Base-by-base conservation (phyloP, 2,888 invertebrate genomes). In the Pinctada fucata region DNA sequence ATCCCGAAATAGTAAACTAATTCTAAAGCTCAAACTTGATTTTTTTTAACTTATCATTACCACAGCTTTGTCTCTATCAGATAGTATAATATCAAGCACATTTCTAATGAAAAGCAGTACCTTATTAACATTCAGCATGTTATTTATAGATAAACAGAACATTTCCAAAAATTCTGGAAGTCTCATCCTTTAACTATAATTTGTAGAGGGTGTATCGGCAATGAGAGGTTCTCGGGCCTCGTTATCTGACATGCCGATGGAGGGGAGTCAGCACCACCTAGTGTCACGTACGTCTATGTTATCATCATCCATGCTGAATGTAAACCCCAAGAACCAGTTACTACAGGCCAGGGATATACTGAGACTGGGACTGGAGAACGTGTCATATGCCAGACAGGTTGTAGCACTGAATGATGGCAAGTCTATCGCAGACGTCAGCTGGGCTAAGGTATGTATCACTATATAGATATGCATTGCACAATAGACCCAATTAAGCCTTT, bases 371-470 rank as follows among this genome's bases (percentile, higher is more conserved):
- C 85, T 92, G 70, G 79, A 85, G 66, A 89, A 91, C 83, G 90
- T 92, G 51, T 90, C 90, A 16, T 87, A 82, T 78, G 91, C 92
- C 2, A 75, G 91, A 51, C 85, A 86, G 72, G 88, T 88, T 45
- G 89, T 90, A 2, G 89, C 90, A 10, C 78, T 88, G 3, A 86
- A 87, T 75, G 92, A 91, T 82, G 91, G 91, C 49, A 88, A 86
- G 69, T 84, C 87, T 45, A 90, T 92, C 64, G 91, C 91, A 49
- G 92, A 92, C 83, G 86, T 92, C 70, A 83, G 86, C 72, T 92
- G 91, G 91, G 89, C 88, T 49, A 91, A 92, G 90, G 92, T 92
- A 70, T 64, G 79, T 74, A 3, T 48, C 4, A 5, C 31, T 31
- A 31, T 31, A 31, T 31, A 10, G n/a, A 31, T 4, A 16, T 4